Conservation (phyloP, 2,888 invertebrate species). For the Neoaliturus tenellus region DNA sequence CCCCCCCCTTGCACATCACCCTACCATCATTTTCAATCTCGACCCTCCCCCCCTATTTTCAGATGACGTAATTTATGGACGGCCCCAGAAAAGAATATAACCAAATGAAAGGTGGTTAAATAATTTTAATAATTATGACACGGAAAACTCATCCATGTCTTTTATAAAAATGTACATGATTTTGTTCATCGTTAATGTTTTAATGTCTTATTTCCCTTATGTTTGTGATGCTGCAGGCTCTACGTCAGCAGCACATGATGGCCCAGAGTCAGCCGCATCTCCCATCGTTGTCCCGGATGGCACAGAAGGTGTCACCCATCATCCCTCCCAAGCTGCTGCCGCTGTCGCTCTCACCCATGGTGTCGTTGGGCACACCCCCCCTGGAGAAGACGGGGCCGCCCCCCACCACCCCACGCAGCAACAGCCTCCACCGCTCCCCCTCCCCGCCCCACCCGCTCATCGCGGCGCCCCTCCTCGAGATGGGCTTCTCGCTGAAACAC, state of each 20-base stretch:
- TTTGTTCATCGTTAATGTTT: too few relatives aligned
- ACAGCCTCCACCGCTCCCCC: constrained; percentile 27
- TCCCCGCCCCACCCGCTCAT: constrained; percentile 65
- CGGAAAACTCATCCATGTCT: too few relatives aligned
- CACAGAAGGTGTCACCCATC: constrained; percentile 38
- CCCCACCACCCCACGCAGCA: background rate
- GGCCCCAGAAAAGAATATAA: too few relatives aligned
- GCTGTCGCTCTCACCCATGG: background rate
- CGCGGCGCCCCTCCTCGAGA: constrained; percentile 76
- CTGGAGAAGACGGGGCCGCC: constrained; percentile 13
- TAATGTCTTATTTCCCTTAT: too few relatives aligned
- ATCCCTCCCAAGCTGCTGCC: constrained; percentile 19
- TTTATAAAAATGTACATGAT: too few relatives aligned
- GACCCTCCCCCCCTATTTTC: too few relatives aligned
- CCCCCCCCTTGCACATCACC: too few relatives aligned
- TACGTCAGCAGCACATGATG: background rate
- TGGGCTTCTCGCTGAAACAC: constrained; percentile 78
- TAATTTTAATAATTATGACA: too few relatives aligned
- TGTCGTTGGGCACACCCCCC: background rate
- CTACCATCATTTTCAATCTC: too few relatives aligned
- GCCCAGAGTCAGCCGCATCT: background rate
- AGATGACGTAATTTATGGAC: too few relatives aligned
- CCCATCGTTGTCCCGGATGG: constrained; percentile 25
- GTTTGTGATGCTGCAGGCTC: background rate
- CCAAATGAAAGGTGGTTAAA: too few relatives aligned